A percentile compares a stretch with the other conserved stretches of the same genome.
Evolutionary conservation across 2,888 invertebrate genomes (phyloP).

Genomic region (Geotrupes spiniger): DNA sequence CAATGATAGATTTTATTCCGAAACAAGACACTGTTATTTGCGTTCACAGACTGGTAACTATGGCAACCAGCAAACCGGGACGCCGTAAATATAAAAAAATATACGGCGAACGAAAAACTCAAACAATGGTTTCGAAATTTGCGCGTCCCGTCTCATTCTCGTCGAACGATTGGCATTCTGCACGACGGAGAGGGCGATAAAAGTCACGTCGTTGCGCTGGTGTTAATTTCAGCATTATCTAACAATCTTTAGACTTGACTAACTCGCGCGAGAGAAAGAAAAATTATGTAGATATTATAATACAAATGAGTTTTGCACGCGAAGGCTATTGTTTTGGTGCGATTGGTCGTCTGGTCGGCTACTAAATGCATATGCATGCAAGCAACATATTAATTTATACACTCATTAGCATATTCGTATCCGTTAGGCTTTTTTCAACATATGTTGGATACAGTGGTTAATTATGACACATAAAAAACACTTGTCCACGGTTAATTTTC

Average conservation of each 20-base stretch:
- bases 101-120: slow-evolving; percentile 37
- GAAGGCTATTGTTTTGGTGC: slow-evolving; percentile 42
- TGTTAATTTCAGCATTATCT: slow-evolving; percentile 54
- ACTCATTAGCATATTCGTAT: slow-evolving; percentile 54
- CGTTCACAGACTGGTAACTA: slow-evolving; percentile 47
- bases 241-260: slow-evolving; percentile 53
- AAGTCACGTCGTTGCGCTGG: slow-evolving; percentile 42
- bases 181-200: slow-evolving; percentile 23
- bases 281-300: slow-evolving; percentile 49
- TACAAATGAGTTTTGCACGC: slow-evolving; percentile 37
- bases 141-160: slow-evolving; percentile 22
- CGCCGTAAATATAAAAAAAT: slow-evolving; percentile 47
- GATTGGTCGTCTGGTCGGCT: slow-evolving; percentile 35
- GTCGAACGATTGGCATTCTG: slow-evolving; percentile 9
- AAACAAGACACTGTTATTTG: slow-evolving; percentile 40
- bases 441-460: slow-evolving; percentile 42
- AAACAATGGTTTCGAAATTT: slow-evolving; percentile 36
- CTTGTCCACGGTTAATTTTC: slow-evolving; percentile 7
- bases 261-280: slow-evolving; percentile 53
- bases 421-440: slow-evolving; percentile 53
- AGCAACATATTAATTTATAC: slow-evolving; percentile 54
- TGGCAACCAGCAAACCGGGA: slow-evolving; percentile 48
- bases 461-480: slow-evolving; percentile 21
- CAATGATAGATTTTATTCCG: not conserved
- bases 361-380: slow-evolving; percentile 52